Evolutionary conservation across 64 coral and sea anemone species (phyloP), one percentile per base, ranked within the genome.

Genomic region (Montipora sp.): DNA sequence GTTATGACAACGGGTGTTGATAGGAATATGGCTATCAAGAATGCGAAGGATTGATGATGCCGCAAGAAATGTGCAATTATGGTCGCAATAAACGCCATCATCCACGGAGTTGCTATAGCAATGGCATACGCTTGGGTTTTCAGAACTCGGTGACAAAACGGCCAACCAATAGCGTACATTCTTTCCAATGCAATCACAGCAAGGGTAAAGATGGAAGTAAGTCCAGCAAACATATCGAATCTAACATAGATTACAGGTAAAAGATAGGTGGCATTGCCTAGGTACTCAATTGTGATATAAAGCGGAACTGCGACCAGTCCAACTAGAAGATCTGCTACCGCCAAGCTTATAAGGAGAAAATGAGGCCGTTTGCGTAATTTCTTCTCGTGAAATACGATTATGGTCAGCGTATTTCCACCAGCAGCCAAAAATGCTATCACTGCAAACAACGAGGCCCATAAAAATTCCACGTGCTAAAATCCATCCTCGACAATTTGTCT

Each of bases 121-220:
- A 57, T 22, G 4, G 61, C 43, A 48, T 95, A 95, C 10, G 16
- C 1, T 1, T 21, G 12, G 4, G 15, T 46, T 7, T 70, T 75
- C 1, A 79, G 45, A n/a, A 45, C 48, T 4, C 89, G 63, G 27
- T 91, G 89, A 7, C 20, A 51, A 19, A 83, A 10, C 2, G 89
- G 79, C 5, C 79, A 73, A 15, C 16, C 10, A 71, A 91, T 75
- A 13, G 79, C 89, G 23, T 83, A 45, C 13, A 91, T 24, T 59
- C 89, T 58, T 75, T 91, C 89, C 48, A 91, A 67, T 46, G 89
- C 82, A 47, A 91, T 91, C 2, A 58, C 79, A 55, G 68, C 36
- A 10, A 91, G 43, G 16, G 79, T 81, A 16, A 91, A 91, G 11
- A 83, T 58, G 1, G 89, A 91, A 1, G 23, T 3, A 16, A 75